Evolutionary conservation across 2,797 vertebrate species (phyloP), one percentile per base, ranked within the genome.

Genomic region (Pyrocephalus nanus): DNA sequence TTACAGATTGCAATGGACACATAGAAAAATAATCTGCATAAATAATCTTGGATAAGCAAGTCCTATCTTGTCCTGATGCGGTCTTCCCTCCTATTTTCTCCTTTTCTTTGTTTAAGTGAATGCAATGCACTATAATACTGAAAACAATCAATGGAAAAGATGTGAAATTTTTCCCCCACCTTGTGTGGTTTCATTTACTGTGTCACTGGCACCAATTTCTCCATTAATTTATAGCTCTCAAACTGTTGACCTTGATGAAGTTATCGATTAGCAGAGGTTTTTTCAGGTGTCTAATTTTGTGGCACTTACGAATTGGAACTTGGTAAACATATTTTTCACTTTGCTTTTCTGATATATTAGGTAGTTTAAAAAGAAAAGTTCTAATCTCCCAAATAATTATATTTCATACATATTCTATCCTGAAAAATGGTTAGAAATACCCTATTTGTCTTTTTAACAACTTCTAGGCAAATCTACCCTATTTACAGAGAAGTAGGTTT

Each of bases 151-250:
- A 19, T 69, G 4, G 17, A 60, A 62, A 67, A 60, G 2, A 36
- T 25, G 34, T 0, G 8, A 4, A 38, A 30, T 22, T 48, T 38
- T 7, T 2, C 0, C 6, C 5, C 7, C 7, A 5, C 2, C 2
- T 36, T 50, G 0, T 40, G 42, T 38, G 9, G 5, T 34, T 83
- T 75, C 5, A n/a, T 86, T 91, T 91, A 36, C 9, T 58, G 7
- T 22, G 55, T 8, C 12, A 36, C 13, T 58, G 29, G 20, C 29
- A 85, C 20, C 6, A 65, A 12, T 54, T 71, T 86, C 6, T 83
- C 25, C 27, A 22, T 36, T 81, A 72, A 55, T 53, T 67, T 66
- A 26, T 64, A 26, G n/a, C 12, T 86, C 8, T 51, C 19, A 66
- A 1, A 54, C 27, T 55, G 9, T 58, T 88, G 51, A 86, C 40